Evolutionary conservation across 2,797 vertebrate genomes (phyloP).

Genomic region (Acrossocheilus fasciatus): DNA sequence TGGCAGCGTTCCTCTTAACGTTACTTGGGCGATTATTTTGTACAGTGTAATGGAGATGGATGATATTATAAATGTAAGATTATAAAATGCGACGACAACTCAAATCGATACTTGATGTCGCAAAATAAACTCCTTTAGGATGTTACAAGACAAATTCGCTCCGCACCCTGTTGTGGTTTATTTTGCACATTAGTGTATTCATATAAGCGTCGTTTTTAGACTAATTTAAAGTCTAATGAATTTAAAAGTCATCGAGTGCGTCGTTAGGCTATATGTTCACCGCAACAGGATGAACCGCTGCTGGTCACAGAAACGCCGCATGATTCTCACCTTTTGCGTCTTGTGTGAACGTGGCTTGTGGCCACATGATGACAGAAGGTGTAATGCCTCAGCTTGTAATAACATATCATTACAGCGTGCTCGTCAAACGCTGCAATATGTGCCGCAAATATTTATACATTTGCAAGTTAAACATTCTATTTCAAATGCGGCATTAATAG

Average conservation of each 20-base stretch:
- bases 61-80: neutral
- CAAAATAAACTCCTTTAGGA: neutral
- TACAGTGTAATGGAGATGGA: neutral
- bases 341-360: conserved; percentile 42
- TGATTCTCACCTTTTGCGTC: conserved; percentile 46
- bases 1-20: neutral
- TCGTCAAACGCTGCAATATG: conserved; percentile 33
- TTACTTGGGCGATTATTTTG: neutral
- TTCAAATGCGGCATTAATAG: conserved; percentile 22
- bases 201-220: neutral
- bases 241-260: conserved; percentile 11
- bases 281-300: conserved; percentile 35
- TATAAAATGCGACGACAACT: neutral
- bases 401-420: conserved; percentile 33
- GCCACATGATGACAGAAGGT: conserved; percentile 52
- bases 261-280: conserved; percentile 8
- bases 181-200: neutral
- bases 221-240: neutral
- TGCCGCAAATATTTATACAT: conserved; percentile 38
- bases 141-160: neutral
- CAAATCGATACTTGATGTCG: neutral
- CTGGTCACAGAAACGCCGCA: conserved; percentile 39
- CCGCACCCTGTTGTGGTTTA: neutral
- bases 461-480: conserved; percentile 22
- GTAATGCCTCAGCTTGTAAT: conserved; percentile 31